Conservation (phyloP, 2,888 invertebrate genomes). For the Diachrysia chrysitis region DNA sequence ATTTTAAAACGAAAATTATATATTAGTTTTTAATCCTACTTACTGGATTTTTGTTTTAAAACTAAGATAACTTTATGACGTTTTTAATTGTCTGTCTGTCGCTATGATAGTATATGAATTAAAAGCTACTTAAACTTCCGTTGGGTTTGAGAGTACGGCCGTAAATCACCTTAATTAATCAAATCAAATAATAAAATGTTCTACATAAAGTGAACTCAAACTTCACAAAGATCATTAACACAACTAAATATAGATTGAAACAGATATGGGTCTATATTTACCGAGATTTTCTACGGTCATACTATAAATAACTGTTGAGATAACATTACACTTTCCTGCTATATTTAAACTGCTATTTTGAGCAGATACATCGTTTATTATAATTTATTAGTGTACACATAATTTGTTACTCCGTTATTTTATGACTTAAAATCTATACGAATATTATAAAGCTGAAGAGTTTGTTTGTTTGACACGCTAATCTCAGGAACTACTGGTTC, state of each 20-base stretch:
- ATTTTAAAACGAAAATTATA: too few species aligned
- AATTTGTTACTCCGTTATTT: not conserved
- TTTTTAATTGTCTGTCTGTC: too few species aligned
- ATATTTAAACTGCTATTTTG: constrained; percentile 39
- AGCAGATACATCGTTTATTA: constrained; percentile 23
- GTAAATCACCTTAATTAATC: constrained; percentile 33
- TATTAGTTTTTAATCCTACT: too few species aligned
- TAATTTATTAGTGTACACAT: constrained; percentile 20
- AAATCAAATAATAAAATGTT: constrained; percentile 29
- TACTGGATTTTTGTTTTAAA: too few species aligned
- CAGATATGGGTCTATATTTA: constrained; percentile 48
- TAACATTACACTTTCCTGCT: constrained; percentile 37
- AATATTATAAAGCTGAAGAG: too few species aligned
- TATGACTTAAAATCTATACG: too few species aligned
- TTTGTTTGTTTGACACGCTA: too few species aligned
- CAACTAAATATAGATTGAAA: constrained; percentile 52
- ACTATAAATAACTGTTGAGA: constrained; percentile 45
- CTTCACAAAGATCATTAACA: constrained; percentile 55
- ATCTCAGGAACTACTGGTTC: too few species aligned
- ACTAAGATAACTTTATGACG: too few species aligned
- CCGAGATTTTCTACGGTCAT: constrained; percentile 26
- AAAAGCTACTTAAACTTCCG: too few species aligned
- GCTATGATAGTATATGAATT: too few species aligned
- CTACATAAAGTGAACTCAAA: constrained; percentile 34
- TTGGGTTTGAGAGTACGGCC: too few species aligned